phyloP scores from a whole-genome alignment of 2,888 invertebrate species.

The Mesochorus sp. region DNA sequence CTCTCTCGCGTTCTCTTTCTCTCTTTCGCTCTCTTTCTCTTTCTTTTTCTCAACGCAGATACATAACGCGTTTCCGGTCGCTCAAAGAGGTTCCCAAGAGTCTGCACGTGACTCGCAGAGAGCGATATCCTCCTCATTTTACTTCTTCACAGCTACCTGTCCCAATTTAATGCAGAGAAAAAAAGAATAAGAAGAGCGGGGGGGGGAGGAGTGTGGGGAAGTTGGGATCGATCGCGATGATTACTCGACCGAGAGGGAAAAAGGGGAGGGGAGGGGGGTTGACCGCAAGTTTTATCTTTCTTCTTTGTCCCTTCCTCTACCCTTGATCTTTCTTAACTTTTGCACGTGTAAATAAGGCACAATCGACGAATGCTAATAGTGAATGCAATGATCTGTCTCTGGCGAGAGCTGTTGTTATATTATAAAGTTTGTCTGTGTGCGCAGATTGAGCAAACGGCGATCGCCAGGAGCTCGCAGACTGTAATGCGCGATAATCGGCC shows the following conservation, averaged over 20 bases:
- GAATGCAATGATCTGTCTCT: slow-evolving; percentile 47
- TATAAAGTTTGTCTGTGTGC: not conserved
- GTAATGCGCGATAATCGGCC: slow-evolving; percentile 69
- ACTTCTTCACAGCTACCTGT: slow-evolving; percentile 76
- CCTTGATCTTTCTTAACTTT: slow-evolving; percentile 57
- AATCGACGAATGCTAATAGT: slow-evolving; percentile 70
- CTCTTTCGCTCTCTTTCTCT: not conserved
- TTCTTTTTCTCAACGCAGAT: too few species aligned
- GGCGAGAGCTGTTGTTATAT: not conserved
- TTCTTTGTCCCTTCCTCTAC: not conserved
- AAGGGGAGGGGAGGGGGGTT: slow-evolving; percentile 28
- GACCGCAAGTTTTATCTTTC: slow-evolving; percentile 71
- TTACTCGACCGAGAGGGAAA: slow-evolving; percentile 42
- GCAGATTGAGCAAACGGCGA: slow-evolving; percentile 48
- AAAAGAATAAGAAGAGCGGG: slow-evolving; percentile 13
- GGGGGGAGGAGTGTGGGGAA: slow-evolving; percentile 20
- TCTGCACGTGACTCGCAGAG: slow-evolving; percentile 77
- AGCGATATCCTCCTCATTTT: slow-evolving; percentile 73
- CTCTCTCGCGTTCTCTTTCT: slow-evolving; percentile 59
- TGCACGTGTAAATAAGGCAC: slow-evolving; percentile 78
- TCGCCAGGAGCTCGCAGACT: slow-evolving; percentile 65
- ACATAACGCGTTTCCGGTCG: slow-evolving; percentile 76
- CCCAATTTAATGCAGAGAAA: slow-evolving; percentile 76
- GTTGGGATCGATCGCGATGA: slow-evolving; percentile 66
- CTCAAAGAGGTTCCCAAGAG: slow-evolving; percentile 53